phyloP scores from a whole-genome alignment of 2,113 vertebrate genomes.

The Chaetodon auriga region DNA sequence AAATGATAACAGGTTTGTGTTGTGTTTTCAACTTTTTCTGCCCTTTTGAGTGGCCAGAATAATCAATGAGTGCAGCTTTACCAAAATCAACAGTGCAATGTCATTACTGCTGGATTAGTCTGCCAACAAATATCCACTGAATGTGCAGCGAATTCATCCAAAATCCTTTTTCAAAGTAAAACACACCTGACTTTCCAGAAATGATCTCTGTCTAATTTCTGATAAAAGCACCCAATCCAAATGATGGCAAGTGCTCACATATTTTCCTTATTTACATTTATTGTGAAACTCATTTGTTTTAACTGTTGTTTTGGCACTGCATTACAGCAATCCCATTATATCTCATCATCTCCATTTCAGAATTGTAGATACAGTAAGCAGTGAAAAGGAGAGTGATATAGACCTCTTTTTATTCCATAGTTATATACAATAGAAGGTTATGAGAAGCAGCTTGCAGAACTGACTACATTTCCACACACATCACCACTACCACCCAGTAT shows the following conservation, averaged over 20 bases:
- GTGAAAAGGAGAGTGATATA: slow-evolving; percentile 17
- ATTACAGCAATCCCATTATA: neutral
- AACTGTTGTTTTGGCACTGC: neutral
- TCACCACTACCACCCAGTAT: slow-evolving; percentile 44
- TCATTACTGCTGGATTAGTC: neutral
- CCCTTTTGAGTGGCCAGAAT: neutral
- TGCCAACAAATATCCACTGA: neutral
- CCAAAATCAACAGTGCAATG: neutral
- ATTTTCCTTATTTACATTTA: neutral
- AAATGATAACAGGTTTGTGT: neutral
- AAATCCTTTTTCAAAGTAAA: neutral
- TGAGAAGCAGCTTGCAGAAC: slow-evolving; percentile 33
- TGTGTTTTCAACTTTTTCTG: neutral
- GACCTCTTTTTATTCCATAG: slow-evolving; percentile 25
- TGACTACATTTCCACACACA: slow-evolving; percentile 42
- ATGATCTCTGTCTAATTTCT: neutral
- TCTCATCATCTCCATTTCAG: neutral
- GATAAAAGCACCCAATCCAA: neutral
- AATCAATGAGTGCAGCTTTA: neutral
- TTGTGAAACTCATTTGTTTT: neutral
- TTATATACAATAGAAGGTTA: slow-evolving; percentile 38
- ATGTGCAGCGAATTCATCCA: neutral
- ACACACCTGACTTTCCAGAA: neutral
- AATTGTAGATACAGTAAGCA: neutral
- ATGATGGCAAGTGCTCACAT: neutral